phyloP scores from a whole-genome alignment of 2,888 invertebrate genomes.

The Cataglyphis altisquamis region DNA sequence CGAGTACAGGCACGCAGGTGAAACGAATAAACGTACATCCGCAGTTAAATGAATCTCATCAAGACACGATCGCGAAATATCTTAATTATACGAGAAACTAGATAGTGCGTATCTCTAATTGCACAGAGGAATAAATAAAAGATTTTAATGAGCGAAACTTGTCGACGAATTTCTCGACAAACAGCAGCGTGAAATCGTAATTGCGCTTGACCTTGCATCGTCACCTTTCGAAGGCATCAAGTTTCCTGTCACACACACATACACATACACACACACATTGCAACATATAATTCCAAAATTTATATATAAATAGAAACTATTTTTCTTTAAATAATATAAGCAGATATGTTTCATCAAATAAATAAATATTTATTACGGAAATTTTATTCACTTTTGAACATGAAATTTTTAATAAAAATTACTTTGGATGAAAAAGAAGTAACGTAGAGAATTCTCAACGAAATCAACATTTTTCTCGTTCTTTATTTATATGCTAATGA shows the following conservation, averaged over 20 bases:
- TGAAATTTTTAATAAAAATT: constrained; percentile 2
- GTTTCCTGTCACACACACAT: background rate
- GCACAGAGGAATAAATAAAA: constrained; percentile 1
- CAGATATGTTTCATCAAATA: background rate
- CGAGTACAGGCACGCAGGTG: background rate
- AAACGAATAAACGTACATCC: background rate
- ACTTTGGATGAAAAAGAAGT: background rate
- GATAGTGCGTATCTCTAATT: constrained; percentile 4
- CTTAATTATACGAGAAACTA: constrained; percentile 47
- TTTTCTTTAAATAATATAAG: background rate
- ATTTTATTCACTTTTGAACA: background rate
- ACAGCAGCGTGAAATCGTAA: constrained; percentile 23
- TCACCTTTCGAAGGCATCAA: background rate
- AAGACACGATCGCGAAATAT: background rate
- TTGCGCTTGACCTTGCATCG: constrained; percentile 28
- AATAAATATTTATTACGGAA: background rate
- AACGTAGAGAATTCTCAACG: background rate
- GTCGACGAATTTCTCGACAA: background rate
- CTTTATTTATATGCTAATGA: background rate
- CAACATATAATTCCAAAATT: background rate
- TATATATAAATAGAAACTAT: background rate
- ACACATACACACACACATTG: background rate
- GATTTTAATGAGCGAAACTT: constrained; percentile 29
- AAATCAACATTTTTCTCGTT: constrained; percentile 1
- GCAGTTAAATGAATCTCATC: constrained; percentile 4